Base-by-base conservation (phyloP, 1,140 invertebrate genomes). In the Drosophila nigromelanica region DNA sequence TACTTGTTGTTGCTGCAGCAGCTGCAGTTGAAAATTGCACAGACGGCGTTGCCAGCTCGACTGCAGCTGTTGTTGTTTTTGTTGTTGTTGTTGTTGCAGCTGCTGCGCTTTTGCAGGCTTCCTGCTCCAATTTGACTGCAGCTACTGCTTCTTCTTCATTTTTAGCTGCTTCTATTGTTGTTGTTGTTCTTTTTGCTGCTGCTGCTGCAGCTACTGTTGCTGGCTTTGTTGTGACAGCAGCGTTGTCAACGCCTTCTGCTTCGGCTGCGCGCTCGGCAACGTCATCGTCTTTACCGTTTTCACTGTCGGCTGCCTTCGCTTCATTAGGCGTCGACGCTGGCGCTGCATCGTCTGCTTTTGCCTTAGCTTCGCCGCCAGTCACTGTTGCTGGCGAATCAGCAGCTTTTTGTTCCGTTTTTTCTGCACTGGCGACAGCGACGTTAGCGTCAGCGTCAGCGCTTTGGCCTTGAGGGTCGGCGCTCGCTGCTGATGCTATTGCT, bases 41-140 rank as follows among this genome's bases (percentile, higher is more conserved):
- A 8, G 33, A 55, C 42, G 40, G n/a, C 45, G 33, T 50, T 40
- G 61, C 43, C 60, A 55, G 18, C 54, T 73, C 59, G 24, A 48
- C 42, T 39, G 45, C 48, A 33, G 24, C 21, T 67, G 55, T 30
- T 45, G 30, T n/a, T n/a, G n/a, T n/a, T n/a, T n/a, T n/a, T n/a
- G n/a, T 43, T 59, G 35, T 52, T 75, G 58, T 18, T 24, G 24
- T 33, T 50, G 47, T 50, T 50, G 24, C 27, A 30, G 24, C 24
- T 56, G 52, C 33, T 68, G 62, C 33, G 11, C 27, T 56, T 59
- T 61, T 61, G 14, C 48, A 47, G 6, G 47, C 54, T 68, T 68
- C 70, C 62, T 63, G 67, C 50, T 78, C 76, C 52, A 77, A 40
- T 73, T 77, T 73, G 40, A 77, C 62, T 58, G 40, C 39, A 35